A percentile compares a stretch with the other conserved stretches of the same genome.
These are phyloP conservation scores for Diplazon laetatorius DNA, from an alignment of 2,888 invertebrate genomes.

Conservation along the genomic window DNA sequence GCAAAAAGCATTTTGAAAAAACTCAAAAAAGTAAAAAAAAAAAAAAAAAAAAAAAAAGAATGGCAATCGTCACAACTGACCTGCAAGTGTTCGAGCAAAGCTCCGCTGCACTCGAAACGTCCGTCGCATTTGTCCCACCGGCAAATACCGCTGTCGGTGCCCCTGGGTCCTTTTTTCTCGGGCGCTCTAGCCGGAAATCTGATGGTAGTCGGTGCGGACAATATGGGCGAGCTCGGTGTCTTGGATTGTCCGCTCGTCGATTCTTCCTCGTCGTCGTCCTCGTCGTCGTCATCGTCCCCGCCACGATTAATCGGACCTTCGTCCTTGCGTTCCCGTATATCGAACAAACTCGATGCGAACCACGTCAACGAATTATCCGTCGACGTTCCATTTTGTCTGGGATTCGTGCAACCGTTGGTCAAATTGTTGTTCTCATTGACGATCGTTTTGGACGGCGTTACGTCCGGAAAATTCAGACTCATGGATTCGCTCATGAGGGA, in stretches of 20 bases:
- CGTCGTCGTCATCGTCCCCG: slow-evolving; percentile 76
- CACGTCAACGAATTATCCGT: slow-evolving; percentile 64
- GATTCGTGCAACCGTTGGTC: slow-evolving; percentile 65
- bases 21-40: too few species aligned
- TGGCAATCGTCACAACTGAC: too few species aligned
- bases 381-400: too few species aligned
- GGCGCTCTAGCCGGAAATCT: slow-evolving; percentile 87
- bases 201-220: slow-evolving; percentile 92
- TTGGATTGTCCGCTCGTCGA: slow-evolving; percentile 78
- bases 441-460: slow-evolving; percentile 69
- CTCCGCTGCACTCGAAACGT: slow-evolving; percentile 90
- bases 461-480: slow-evolving; percentile 60
- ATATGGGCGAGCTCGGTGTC: slow-evolving; percentile 86
- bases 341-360: slow-evolving; percentile 57
- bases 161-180: slow-evolving; percentile 77
- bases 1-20: too few species aligned
- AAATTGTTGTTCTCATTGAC: slow-evolving; percentile 80
- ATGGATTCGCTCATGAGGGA: slow-evolving; percentile 57
- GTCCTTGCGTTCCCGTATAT: slow-evolving; percentile 50
- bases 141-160: slow-evolving; percentile 85
- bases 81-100: slow-evolving; percentile 94
- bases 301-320: slow-evolving; percentile 43
- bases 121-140: slow-evolving; percentile 92
- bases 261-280: slow-evolving; percentile 78
- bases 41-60: too few species aligned